Percentiles rank a stretch among this genome's conserved stretches.
These are phyloP conservation scores for Steromphala cineraria DNA, from an alignment of 2,888 invertebrate species.

Conservation along the genomic window DNA sequence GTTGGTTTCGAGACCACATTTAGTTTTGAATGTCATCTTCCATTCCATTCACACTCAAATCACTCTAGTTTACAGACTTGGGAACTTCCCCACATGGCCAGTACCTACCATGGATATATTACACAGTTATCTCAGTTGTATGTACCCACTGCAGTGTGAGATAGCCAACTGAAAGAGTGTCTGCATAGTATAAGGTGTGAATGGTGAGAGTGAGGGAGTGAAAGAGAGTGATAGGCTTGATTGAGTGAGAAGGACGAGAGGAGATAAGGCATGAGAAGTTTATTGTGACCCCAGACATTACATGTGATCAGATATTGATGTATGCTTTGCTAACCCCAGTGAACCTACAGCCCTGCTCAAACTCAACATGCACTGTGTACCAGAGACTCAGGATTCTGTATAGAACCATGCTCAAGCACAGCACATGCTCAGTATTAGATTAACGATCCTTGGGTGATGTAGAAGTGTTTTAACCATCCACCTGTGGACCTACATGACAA, in stretches of 20 bases:
- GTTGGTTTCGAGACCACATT: neutral
- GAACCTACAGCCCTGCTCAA: slow-evolving; percentile 1
- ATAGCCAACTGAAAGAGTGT: neutral
- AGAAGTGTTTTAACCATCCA: no score
- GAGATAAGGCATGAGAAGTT: neutral
- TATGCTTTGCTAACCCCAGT: neutral
- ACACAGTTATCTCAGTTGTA: slow-evolving; percentile 4
- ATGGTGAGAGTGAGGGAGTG: neutral
- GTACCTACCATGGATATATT: slow-evolving; percentile 8
- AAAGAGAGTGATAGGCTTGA: neutral
- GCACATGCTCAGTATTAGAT: no score
- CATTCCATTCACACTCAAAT: slow-evolving; percentile 12
- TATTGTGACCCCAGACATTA: neutral
- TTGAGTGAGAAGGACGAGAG: neutral
- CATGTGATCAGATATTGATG: neutral
- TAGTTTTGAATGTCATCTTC: slow-evolving; percentile 4
- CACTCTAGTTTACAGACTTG: neutral
- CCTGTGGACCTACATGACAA: no score
- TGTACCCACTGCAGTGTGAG: neutral
- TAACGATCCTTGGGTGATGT: no score
- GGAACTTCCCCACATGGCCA: slow-evolving; percentile 3
- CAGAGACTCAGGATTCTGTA: no score
- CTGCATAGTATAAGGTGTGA: neutral
- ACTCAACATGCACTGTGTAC: no score
- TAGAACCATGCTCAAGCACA: no score